phyloP scores from a whole-genome alignment of 2,888 invertebrate genomes.

The Chalcosyrphus nemorum region DNA sequence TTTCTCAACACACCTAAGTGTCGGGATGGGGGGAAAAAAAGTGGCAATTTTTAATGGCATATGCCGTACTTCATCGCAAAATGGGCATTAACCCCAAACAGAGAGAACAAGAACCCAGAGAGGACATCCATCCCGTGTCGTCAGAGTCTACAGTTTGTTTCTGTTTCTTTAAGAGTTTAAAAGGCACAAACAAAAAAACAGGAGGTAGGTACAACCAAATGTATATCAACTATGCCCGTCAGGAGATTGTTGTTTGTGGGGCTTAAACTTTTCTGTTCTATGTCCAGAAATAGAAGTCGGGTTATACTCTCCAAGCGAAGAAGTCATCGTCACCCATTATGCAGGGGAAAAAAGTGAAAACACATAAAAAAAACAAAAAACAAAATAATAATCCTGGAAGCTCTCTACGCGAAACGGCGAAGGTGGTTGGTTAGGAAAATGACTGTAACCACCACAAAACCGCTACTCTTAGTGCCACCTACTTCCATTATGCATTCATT shows the following conservation, averaged over 20 bases:
- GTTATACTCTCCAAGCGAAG: constrained; percentile 1
- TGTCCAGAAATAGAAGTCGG: constrained; percentile 60
- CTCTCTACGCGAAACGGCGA: constrained; percentile 9
- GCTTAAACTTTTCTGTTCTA: constrained; percentile 33
- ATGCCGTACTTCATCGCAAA: constrained; percentile 53
- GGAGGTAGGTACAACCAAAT: constrained; percentile 40
- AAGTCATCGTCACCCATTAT: constrained; percentile 41
- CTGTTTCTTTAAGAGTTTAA: too few relatives aligned
- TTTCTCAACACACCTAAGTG: constrained; percentile 18
- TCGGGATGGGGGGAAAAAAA: background rate
- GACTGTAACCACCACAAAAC: constrained; percentile 45
- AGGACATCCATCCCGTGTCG: constrained; percentile 31
- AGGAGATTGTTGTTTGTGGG: constrained; percentile 57
- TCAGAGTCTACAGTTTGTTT: background rate
- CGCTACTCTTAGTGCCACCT: constrained; percentile 63
- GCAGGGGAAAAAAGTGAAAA: background rate
- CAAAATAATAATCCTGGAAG: constrained; percentile 1
- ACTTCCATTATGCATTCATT: constrained; percentile 70
- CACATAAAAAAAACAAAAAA: background rate
- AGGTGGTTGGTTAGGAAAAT: constrained; percentile 36
- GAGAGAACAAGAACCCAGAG: constrained; percentile 5
- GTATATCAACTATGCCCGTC: constrained; percentile 56
- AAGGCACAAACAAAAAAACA: constrained; percentile 27
- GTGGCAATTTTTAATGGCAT: constrained; percentile 67
- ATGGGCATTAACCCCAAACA: constrained; percentile 67